phyloP scores from a whole-genome alignment of 2,113 vertebrate genomes.

The Prunella himalayana region DNA sequence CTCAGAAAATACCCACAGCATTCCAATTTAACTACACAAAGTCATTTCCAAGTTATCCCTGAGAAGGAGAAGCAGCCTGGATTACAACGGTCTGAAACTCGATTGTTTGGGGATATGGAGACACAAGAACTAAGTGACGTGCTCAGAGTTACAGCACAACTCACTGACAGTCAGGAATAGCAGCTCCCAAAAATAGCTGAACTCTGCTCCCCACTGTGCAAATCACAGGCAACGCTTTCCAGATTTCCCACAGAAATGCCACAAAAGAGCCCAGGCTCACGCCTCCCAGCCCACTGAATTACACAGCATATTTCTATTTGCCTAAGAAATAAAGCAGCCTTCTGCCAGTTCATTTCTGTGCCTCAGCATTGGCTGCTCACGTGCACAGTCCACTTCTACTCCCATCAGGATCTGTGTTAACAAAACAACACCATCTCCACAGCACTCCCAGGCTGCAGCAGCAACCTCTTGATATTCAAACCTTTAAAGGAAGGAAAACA shows the following conservation, averaged over 20 bases:
- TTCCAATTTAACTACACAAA: background rate
- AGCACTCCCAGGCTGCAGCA: background rate
- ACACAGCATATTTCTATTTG: background rate
- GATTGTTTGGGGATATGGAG: background rate
- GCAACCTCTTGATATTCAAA: background rate
- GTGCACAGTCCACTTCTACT: background rate
- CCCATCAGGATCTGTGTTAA: background rate
- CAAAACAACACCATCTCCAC: background rate
- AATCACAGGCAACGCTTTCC: background rate
- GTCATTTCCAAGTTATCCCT: background rate
- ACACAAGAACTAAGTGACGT: background rate
- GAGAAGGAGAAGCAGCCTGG: background rate
- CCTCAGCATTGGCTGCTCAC: background rate
- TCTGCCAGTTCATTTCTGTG: background rate
- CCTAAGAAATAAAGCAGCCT: background rate
- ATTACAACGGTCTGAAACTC: background rate
- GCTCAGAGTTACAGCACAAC: background rate
- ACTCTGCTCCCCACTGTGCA: background rate
- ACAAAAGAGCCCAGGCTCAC: background rate
- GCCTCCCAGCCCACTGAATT: background rate
- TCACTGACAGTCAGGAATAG: constrained; percentile 17
- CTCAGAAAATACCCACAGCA: background rate
- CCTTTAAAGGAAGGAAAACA: constrained; percentile 16
- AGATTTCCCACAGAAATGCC: constrained; percentile 18
- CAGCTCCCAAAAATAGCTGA: constrained; percentile 29